Evolutionary conservation across 2,888 invertebrate genomes (phyloP).

Genomic region (Napeogenes inachia): DNA sequence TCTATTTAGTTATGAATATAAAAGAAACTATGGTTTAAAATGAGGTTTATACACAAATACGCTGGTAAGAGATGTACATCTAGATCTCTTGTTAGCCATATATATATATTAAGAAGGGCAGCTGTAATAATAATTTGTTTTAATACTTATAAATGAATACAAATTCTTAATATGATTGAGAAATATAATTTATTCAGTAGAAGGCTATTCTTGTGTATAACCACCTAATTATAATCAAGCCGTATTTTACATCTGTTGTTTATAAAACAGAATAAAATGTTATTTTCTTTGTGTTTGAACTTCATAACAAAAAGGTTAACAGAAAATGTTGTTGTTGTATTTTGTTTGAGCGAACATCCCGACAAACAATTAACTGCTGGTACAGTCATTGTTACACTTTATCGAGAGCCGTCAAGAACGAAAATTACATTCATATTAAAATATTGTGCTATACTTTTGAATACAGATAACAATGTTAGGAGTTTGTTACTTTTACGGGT

Average conservation of each 20-base stretch:
- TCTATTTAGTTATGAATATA: too few species aligned
- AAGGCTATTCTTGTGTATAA: not conserved
- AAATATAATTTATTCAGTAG: too few species aligned
- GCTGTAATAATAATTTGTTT: too few species aligned
- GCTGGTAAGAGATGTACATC: too few species aligned
- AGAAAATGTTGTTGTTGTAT: slow-evolving; percentile 1
- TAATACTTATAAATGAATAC: too few species aligned
- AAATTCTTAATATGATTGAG: too few species aligned
- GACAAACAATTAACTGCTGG: slow-evolving; percentile 5
- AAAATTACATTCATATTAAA: slow-evolving; percentile 1
- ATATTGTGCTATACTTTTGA: not conserved
- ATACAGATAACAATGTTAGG: not conserved
- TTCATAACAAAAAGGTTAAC: slow-evolving; percentile 4
- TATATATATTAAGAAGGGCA: too few species aligned
- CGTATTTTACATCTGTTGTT: not conserved
- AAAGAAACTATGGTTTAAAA: too few species aligned
- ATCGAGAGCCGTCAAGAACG: slow-evolving; percentile 7
- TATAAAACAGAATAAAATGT: not conserved
- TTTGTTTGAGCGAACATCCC: slow-evolving; percentile 4
- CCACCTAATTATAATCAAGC: not conserved
- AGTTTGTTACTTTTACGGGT: not conserved
- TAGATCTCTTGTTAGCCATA: too few species aligned
- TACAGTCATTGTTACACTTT: slow-evolving; percentile 3
- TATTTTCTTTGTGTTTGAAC: not conserved
- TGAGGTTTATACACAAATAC: too few species aligned